A percentile compares a stretch with the other conserved stretches of the same genome.
phyloP scores from a whole-genome alignment of 2,113 vertebrate species.

The Xerus inauris region DNA sequence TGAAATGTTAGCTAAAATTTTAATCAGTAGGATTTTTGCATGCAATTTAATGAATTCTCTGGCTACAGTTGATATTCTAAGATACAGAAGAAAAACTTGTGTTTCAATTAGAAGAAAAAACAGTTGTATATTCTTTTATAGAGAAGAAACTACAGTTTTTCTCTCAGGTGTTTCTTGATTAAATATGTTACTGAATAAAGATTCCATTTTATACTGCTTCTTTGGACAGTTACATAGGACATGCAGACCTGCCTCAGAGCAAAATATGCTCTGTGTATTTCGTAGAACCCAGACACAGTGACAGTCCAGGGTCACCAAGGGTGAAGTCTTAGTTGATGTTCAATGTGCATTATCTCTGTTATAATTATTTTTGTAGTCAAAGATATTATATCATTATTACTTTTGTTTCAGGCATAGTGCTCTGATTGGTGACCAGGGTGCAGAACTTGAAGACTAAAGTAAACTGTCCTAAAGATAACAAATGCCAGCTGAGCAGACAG shows the following conservation, averaged over 20 bases:
- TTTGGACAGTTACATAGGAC: neutral
- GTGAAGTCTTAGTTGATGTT: neutral
- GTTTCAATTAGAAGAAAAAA: neutral
- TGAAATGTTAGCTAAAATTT: conserved; percentile 81
- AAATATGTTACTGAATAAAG: neutral
- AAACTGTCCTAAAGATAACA: neutral
- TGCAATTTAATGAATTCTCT: conserved; percentile 66
- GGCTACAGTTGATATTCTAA: conserved; percentile 58
- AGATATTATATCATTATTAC: neutral
- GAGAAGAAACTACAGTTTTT: neutral
- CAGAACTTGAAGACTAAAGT: conserved; percentile 13
- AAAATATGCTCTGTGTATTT: neutral
- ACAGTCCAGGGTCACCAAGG: neutral
- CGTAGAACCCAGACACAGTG: neutral
- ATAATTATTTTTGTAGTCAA: neutral
- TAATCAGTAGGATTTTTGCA: conserved; percentile 68
- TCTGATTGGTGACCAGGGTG: neutral
- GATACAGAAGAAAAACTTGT: neutral
- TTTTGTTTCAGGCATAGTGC: neutral
- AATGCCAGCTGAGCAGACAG: neutral
- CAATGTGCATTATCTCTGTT: neutral
- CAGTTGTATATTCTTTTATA: neutral
- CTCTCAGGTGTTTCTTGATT: conserved; percentile 21
- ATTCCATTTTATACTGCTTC: neutral
- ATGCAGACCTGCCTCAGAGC: neutral